Percentiles rank a stretch among this genome's conserved stretches.
phyloP scores from a whole-genome alignment of 2,113 vertebrate genomes.

The Channa argus region DNA sequence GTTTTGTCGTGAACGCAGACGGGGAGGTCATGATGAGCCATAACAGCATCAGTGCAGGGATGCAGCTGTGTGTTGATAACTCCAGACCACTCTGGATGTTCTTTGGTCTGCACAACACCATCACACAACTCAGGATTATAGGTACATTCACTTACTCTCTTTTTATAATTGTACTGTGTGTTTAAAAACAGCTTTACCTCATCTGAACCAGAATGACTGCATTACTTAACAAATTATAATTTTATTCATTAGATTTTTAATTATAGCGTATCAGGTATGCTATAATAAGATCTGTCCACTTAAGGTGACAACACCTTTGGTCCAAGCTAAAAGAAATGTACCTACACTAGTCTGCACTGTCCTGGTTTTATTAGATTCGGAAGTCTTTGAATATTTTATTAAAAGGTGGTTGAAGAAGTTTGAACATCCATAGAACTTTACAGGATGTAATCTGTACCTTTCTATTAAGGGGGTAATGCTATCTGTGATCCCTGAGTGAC shows the following conservation, averaged over 20 bases:
- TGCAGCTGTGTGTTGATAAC: constrained; percentile 92
- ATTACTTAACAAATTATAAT: background rate
- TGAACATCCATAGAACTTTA: constrained; percentile 10
- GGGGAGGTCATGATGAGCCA: constrained; percentile 92
- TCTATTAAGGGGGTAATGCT: constrained; percentile 35
- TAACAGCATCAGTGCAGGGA: constrained; percentile 86
- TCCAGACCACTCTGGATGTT: constrained; percentile 97
- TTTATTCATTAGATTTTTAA: background rate
- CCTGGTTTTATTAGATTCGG: constrained; percentile 6
- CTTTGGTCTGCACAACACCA: constrained; percentile 88
- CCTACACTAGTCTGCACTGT: background rate
- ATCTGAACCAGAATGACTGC: no score
- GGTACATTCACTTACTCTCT: constrained; percentile 79
- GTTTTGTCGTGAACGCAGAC: constrained; percentile 88
- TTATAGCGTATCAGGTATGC: background rate
- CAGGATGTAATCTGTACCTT: constrained; percentile 35
- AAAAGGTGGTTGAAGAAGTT: constrained; percentile 6
- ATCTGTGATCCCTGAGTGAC: constrained; percentile 48
- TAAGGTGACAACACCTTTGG: background rate
- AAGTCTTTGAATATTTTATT: constrained; percentile 20
- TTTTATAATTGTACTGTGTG: background rate
- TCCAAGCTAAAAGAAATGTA: background rate
- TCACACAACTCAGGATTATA: constrained; percentile 92
- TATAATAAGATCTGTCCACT: background rate
- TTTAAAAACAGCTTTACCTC: no score